Percentiles rank a stretch among this genome's conserved stretches.
Conservation (phyloP, 2,888 invertebrate species). For the Ctena decussata region DNA sequence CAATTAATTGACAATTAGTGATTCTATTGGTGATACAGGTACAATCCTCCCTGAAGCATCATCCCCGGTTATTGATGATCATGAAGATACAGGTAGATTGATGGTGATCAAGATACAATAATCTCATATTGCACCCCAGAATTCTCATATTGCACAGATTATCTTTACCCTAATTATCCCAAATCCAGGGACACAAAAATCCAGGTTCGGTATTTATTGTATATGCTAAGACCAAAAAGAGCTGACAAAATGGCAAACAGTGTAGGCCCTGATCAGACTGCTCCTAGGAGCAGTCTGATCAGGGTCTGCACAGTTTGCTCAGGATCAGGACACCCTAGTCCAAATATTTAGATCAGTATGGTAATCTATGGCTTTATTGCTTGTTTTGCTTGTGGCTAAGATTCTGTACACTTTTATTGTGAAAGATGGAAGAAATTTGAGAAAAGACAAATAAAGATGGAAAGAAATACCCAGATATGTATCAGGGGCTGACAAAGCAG, state of each 20-base stretch:
- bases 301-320: too few species aligned
- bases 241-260: too few species aligned
- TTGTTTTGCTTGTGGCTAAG: not conserved
- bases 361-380: not conserved
- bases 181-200: too few species aligned
- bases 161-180: not conserved
- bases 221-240: too few species aligned
- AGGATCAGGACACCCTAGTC: too few species aligned
- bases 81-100: not conserved
- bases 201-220: too few species aligned
- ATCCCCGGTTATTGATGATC: not conserved
- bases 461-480: not conserved
- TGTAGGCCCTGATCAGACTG: too few species aligned
- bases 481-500: not conserved
- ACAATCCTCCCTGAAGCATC: not conserved
- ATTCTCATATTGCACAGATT: not conserved
- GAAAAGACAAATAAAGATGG: slow-evolving; percentile 2
- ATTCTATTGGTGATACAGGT: not conserved
- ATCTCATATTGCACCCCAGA: not conserved
- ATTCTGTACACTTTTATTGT: not conserved
- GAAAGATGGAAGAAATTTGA: not conserved
- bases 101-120: not conserved
- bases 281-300: too few species aligned
- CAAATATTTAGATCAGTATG: too few species aligned
- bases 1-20: not conserved